Conservation (phyloP, 1,140 invertebrate genomes). For the Fopius arisanus region DNA sequence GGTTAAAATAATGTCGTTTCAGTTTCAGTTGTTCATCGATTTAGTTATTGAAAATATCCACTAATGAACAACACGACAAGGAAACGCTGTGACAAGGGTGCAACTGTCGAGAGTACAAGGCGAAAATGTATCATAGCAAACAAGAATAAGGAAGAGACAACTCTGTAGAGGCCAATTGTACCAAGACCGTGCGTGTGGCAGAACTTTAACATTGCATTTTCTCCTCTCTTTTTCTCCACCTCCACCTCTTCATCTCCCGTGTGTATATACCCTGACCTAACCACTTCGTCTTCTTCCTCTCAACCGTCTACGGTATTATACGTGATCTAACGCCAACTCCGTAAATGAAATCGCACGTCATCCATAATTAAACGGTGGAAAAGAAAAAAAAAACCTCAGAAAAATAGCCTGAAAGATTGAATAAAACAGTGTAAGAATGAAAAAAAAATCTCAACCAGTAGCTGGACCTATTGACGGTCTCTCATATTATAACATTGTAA, state of each 20-base stretch:
- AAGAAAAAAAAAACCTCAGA: neutral
- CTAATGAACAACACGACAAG: neutral
- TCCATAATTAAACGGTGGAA: constrained; percentile 21
- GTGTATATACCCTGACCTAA: constrained; percentile 58
- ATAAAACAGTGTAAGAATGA: neutral
- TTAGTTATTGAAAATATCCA: neutral
- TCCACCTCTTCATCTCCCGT: constrained; percentile 1
- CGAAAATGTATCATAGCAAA: neutral
- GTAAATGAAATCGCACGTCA: constrained; percentile 18
- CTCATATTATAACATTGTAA: constrained; percentile 26
- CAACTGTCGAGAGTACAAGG: neutral
- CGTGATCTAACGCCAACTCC: constrained; percentile 6
- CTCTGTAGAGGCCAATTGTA: constrained; percentile 17
- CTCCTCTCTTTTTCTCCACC: constrained; percentile 18
- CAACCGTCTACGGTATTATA: neutral
- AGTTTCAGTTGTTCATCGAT: too few species aligned
- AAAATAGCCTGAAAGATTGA: too few species aligned
- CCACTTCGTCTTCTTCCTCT: constrained; percentile 47
- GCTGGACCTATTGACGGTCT: neutral
- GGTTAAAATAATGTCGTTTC: too few species aligned
- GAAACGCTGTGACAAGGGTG: neutral
- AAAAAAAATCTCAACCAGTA: constrained; percentile 18
- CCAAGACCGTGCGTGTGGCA: constrained; percentile 24
- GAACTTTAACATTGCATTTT: constrained; percentile 12
- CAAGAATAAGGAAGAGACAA: constrained; percentile 5